Conservation (phyloP, 2,797 vertebrate species). For the Xiphorhynchus erythropygius region DNA sequence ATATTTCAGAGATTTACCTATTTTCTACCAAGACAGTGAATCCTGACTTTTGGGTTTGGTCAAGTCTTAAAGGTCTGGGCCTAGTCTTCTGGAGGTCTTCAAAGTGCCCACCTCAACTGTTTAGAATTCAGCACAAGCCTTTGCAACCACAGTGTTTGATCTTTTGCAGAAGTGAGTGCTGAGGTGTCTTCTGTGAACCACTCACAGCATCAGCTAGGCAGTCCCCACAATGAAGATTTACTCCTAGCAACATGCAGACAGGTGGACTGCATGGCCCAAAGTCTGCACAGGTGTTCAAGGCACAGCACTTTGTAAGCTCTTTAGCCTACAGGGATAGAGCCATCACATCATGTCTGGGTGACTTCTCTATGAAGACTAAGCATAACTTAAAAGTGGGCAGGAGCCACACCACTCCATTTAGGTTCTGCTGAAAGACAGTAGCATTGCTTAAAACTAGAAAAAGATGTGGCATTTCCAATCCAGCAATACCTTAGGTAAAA, state of each 20-base stretch:
- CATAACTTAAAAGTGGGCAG: neutral
- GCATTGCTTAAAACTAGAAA: neutral
- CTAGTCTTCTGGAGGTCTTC: neutral
- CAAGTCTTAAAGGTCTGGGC: neutral
- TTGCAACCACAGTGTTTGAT: neutral
- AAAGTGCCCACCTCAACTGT: fast-evolving
- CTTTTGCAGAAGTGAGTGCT: neutral
- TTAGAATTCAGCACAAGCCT: neutral
- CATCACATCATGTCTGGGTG: neutral
- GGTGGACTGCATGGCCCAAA: neutral
- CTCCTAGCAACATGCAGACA: neutral
- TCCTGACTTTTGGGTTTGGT: neutral
- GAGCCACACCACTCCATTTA: neutral
- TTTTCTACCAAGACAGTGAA: neutral
- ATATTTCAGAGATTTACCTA: neutral
- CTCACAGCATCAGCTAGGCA: neutral
- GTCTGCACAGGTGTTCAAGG: neutral
- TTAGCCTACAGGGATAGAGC: neutral
- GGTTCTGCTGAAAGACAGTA: neutral
- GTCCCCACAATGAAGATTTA: neutral
- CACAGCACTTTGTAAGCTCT: neutral
- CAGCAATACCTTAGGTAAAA: neutral
- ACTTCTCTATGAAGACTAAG: neutral
- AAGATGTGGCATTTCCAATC: neutral
- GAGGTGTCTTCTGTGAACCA: neutral